phyloP scores from a whole-genome alignment of 2,797 vertebrate genomes.

The Poecile montanus region DNA sequence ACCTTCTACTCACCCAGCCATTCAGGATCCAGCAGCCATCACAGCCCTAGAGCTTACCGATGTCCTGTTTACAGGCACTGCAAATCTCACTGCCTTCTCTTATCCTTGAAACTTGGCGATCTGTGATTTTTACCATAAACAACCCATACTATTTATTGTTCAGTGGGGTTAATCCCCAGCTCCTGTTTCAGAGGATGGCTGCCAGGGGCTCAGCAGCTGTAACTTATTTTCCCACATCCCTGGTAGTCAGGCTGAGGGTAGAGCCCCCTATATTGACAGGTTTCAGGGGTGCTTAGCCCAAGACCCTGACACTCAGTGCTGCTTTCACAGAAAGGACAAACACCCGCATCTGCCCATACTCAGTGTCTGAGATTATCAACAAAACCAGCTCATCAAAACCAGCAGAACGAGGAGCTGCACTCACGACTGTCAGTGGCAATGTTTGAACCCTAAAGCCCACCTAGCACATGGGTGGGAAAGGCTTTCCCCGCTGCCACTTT shows the following conservation, averaged over 20 bases:
- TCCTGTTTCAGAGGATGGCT: not conserved
- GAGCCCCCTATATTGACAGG: not conserved
- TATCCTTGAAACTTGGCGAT: not conserved
- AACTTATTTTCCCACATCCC: not conserved
- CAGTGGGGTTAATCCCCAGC: not conserved
- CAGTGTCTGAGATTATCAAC: not conserved
- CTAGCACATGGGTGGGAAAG: not conserved
- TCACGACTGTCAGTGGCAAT: not conserved
- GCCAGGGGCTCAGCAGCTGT: not conserved
- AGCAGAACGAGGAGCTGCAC: not conserved
- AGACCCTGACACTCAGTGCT: not conserved
- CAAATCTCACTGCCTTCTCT: not conserved
- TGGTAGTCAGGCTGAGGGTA: not conserved
- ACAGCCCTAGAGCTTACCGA: not conserved
- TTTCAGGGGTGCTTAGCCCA: not conserved
- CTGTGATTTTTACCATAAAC: not conserved
- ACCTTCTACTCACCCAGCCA: not conserved
- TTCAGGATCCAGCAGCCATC: not conserved
- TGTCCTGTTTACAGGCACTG: not conserved
- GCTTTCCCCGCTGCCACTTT: not conserved
- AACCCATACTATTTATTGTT: not conserved
- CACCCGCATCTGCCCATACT: not conserved
- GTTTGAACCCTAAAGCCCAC: not conserved
- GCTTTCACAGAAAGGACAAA: not conserved
- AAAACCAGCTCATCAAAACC: not conserved